Evolutionary conservation across 2,888 invertebrate species (phyloP).

Genomic region (Xestia ashworthii): DNA sequence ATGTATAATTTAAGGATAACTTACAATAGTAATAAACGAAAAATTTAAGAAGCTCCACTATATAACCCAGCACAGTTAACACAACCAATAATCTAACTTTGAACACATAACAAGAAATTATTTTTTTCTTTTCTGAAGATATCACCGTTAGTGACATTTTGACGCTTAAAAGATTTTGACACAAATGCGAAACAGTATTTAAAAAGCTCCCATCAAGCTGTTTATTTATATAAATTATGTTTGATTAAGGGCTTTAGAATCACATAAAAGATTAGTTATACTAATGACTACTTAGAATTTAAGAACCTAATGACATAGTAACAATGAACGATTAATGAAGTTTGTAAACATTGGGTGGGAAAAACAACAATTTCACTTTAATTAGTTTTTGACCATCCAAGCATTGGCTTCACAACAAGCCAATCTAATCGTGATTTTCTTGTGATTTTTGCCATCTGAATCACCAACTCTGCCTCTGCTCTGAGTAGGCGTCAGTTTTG

Average conservation of each 20-base stretch:
- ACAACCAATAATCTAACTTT: conserved; percentile 66
- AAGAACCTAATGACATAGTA: conserved; percentile 25
- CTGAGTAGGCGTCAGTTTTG: too few species aligned
- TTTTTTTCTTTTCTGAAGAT: conserved; percentile 22
- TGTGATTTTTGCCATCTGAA: background rate
- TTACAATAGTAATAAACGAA: conserved; percentile 79
- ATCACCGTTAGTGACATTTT: conserved; percentile 59
- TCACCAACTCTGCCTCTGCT: background rate
- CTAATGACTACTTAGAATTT: conserved; percentile 53
- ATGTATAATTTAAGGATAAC: conserved; percentile 36
- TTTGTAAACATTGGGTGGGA: background rate
- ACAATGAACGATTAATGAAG: conserved; percentile 4
- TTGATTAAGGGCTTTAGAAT: conserved; percentile 26
- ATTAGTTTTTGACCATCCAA: background rate
- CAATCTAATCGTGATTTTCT: background rate
- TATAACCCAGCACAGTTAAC: conserved; percentile 74
- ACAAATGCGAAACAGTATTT: conserved; percentile 36
- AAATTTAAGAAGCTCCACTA: conserved; percentile 76
- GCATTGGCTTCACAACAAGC: too few species aligned
- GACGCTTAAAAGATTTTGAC: conserved; percentile 14
- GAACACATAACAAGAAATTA: conserved; percentile 46
- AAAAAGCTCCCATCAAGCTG: conserved; percentile 11
- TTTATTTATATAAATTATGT: conserved; percentile 40
- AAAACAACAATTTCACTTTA: background rate
- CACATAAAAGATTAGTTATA: conserved; percentile 34